A percentile compares a stretch with the other conserved stretches of the same genome.
Evolutionary conservation across 92 coral and sea anemone species (phyloP).

Genomic region (Blastomussa wellsi): DNA sequence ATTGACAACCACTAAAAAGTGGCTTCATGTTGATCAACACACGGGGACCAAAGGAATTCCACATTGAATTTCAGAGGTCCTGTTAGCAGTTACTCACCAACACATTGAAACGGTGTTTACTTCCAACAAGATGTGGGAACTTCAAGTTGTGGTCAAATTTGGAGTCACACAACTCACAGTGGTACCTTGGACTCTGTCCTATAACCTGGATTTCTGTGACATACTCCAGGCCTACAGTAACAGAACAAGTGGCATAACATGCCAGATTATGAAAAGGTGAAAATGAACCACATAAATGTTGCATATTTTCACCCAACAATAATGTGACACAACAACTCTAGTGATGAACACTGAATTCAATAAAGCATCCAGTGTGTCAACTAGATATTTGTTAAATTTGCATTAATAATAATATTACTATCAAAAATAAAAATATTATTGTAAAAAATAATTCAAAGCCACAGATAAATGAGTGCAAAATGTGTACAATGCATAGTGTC

Average conservation of each 20-base stretch:
- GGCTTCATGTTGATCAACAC: background rate
- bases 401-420: no score
- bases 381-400: no score
- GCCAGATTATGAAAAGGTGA: conserved; percentile 36
- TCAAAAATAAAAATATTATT: no score
- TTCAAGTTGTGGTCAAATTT: conserved; percentile 99
- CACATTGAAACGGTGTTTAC: conserved; percentile 98
- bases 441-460: no score
- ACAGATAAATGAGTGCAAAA: no score
- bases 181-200: conserved; percentile 98
- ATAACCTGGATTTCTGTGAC: conserved; percentile 99
- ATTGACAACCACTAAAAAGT: background rate
- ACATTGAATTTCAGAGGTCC: conserved; percentile 10
- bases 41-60: background rate
- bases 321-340: background rate
- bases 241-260: conserved; percentile 47
- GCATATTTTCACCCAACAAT: conserved; percentile 29
- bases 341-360: background rate
- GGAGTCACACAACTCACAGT: conserved; percentile 96
- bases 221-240: conserved; percentile 97
- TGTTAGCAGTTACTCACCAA: conserved; percentile 86
- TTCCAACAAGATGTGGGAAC: conserved; percentile 99
- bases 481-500: no score
- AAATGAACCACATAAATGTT: conserved; percentile 16
- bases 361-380: no score